Evolutionary conservation across 1,140 invertebrate genomes (phyloP).

Genomic region (Mya arenaria): DNA sequence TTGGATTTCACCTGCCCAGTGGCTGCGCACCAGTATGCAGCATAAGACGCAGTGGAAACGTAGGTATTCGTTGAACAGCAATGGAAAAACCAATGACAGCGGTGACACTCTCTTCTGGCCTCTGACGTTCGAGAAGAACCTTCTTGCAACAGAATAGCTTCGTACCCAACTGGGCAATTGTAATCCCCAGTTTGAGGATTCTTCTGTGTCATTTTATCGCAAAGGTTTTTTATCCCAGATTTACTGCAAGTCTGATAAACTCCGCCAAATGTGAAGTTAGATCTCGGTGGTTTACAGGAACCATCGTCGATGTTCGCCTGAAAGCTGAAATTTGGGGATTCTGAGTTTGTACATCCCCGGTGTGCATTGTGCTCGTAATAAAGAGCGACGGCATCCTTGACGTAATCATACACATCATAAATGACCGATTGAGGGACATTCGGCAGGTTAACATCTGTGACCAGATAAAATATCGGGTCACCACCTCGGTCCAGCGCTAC

Average conservation of each 20-base stretch:
- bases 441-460: constrained; percentile 45
- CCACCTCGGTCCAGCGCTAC: constrained; percentile 29
- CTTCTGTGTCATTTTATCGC: constrained; percentile 36
- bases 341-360: constrained; percentile 41
- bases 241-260: constrained; percentile 67
- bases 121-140: constrained; percentile 27
- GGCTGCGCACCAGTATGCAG: constrained; percentile 66
- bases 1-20: constrained; percentile 23
- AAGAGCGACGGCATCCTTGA: constrained; percentile 56
- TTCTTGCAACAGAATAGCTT: constrained; percentile 57
- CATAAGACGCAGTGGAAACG: constrained; percentile 33
- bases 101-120: constrained; percentile 28
- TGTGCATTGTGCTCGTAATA: constrained; percentile 54
- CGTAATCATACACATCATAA: constrained; percentile 34
- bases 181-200: constrained; percentile 69
- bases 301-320: constrained; percentile 47
- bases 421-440: constrained; percentile 45
- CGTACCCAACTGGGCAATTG: constrained; percentile 64
- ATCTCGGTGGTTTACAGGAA: constrained; percentile 9
- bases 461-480: constrained; percentile 50
- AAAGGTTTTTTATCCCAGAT: constrained; percentile 31
- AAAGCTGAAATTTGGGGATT: constrained; percentile 54
- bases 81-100: constrained; percentile 24
- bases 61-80: constrained; percentile 10
- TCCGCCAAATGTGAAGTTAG: constrained; percentile 58